phyloP scores from a whole-genome alignment of 2,113 vertebrate species.

The Alces alces region DNA sequence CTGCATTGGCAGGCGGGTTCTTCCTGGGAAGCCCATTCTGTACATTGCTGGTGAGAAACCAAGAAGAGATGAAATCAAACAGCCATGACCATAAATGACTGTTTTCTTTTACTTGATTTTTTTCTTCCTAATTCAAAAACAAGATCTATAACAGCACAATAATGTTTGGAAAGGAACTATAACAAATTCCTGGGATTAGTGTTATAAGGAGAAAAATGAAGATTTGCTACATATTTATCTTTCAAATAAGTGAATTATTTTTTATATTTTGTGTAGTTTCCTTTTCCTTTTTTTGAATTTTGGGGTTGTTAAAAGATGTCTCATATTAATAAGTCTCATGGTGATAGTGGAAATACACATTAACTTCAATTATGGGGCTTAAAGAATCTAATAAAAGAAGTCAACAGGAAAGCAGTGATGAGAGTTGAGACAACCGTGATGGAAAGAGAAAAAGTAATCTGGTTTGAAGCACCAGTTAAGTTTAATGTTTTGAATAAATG shows the following conservation, averaged over 20 bases:
- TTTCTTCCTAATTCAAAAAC: not conserved
- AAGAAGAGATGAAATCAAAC: not conserved
- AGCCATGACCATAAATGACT: not conserved
- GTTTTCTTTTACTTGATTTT: not conserved
- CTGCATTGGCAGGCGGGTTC: not conserved
- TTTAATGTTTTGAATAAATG: constrained; percentile 70
- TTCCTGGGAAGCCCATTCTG: not conserved
- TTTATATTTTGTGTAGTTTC: not conserved
- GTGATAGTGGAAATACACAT: not conserved
- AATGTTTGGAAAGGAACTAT: not conserved
- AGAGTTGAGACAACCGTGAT: not conserved
- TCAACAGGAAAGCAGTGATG: not conserved
- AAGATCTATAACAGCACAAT: not conserved
- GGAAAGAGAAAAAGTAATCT: constrained; percentile 37
- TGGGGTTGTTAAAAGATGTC: not conserved
- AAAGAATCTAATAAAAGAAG: not conserved
- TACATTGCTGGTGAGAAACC: not conserved
- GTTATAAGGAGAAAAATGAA: not conserved
- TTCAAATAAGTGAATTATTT: not conserved
- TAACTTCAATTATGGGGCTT: not conserved
- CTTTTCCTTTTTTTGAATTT: not conserved
- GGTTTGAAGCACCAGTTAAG: constrained; percentile 60
- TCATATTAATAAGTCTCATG: not conserved
- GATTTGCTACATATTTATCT: not conserved
- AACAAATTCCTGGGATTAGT: not conserved